Conservation (phyloP, 2,113 vertebrate species). For the Hemibagrus wyckioides region DNA sequence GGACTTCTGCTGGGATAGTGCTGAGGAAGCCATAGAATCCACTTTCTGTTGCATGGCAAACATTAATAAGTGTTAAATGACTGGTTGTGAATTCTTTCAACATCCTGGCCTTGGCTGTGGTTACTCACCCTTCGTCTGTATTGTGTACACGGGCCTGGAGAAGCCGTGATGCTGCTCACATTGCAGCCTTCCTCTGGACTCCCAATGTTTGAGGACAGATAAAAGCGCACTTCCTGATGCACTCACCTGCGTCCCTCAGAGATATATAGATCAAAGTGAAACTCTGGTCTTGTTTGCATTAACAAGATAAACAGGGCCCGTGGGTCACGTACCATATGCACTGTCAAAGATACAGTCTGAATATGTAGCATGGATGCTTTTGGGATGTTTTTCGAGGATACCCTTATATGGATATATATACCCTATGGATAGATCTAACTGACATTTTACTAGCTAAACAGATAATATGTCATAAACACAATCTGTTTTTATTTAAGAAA, state of each 20-base stretch:
- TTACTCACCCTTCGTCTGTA: constrained; percentile 79
- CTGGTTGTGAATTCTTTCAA: background rate
- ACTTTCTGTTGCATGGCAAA: constrained; percentile 59
- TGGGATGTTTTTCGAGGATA: too few relatives aligned
- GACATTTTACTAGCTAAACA: background rate
- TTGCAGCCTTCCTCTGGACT: constrained; percentile 60
- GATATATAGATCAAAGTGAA: constrained; percentile 22
- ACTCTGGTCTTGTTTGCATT: constrained; percentile 18
- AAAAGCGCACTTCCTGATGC: constrained; percentile 63
- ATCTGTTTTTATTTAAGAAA: background rate
- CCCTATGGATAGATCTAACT: background rate
- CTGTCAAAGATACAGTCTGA: constrained; percentile 18
- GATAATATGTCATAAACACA: background rate
- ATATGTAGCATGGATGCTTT: background rate
- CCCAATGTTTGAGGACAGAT: constrained; percentile 66
- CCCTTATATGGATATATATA: too few relatives aligned
- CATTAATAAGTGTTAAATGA: background rate
- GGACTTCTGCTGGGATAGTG: constrained; percentile 69
- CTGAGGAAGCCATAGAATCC: constrained; percentile 81
- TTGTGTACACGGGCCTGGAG: constrained; percentile 70
- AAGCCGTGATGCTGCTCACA: constrained; percentile 61
- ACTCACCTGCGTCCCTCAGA: constrained; percentile 59
- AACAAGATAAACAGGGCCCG: constrained; percentile 40
- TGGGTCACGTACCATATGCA: background rate
- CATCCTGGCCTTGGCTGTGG: constrained; percentile 7